A percentile compares a stretch with the other conserved stretches of the same genome.
Conservation (phyloP, 2,113 vertebrate genomes). For the Alligator mississippiensis region DNA sequence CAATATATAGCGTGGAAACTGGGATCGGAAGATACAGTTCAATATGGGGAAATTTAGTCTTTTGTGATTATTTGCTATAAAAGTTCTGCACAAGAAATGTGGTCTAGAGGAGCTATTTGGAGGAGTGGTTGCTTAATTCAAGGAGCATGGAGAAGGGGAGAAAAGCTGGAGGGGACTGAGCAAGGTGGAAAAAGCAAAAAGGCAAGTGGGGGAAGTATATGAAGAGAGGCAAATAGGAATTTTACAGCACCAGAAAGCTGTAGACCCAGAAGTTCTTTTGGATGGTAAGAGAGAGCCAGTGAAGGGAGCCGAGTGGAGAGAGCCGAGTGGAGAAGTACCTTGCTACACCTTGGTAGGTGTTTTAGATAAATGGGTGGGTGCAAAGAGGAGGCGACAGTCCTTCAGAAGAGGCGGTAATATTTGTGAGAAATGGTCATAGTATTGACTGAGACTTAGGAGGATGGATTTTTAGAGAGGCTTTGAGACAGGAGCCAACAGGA, state of each 20-base stretch:
- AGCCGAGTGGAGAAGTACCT: rapidly evolving
- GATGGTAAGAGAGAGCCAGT: neutral
- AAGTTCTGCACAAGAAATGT: neutral
- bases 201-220: neutral
- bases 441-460: rapidly evolving
- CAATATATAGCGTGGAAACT: rapidly evolving
- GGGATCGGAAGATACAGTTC: neutral
- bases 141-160: rapidly evolving
- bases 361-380: neutral
- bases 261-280: neutral
- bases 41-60: neutral
- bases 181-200: neutral
- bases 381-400: neutral
- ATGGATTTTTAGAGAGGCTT: neutral
- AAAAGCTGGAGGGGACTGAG: neutral
- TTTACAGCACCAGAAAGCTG: neutral
- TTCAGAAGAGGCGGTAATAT: neutral
- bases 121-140: neutral
- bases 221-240: neutral
- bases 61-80: neutral
- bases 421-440: rapidly evolving
- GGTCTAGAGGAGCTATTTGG: neutral
- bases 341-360: rapidly evolving
- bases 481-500: constrained; percentile 5
- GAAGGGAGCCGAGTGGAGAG: neutral